Percentiles rank a stretch among this genome's conserved stretches.
Conservation (phyloP, 2,888 invertebrate species). For the Heteromyza rotundicornis region DNA sequence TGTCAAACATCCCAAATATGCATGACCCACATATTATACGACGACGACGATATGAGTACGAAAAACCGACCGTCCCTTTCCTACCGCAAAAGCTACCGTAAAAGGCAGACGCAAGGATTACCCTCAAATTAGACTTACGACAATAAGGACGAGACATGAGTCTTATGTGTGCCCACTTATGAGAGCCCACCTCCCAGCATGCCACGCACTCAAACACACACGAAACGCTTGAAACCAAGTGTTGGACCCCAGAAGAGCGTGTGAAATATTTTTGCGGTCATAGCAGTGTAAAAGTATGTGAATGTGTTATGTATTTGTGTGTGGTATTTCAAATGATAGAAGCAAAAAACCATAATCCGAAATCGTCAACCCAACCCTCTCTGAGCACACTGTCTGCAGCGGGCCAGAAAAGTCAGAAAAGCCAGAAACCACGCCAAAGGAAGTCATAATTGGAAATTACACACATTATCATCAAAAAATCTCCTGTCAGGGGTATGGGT, state of each 20-base stretch:
- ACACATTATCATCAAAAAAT: conserved; percentile 20
- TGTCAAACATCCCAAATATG: conserved; percentile 53
- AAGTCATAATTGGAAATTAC: conserved; percentile 28
- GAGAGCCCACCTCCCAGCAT: not conserved
- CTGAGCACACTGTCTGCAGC: not conserved
- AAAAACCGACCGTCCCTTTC: not conserved
- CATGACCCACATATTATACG: conserved; percentile 52
- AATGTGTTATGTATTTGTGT: not conserved
- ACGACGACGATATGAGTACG: conserved; percentile 3
- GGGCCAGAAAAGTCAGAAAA: not conserved
- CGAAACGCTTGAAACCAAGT: not conserved
- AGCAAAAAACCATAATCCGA: conserved; percentile 1
- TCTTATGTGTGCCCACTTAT: conserved; percentile 1
- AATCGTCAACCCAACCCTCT: not conserved
- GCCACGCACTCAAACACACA: not conserved
- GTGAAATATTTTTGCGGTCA: conserved; percentile 3
- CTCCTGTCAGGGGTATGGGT: not conserved
- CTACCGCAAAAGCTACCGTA: conserved; percentile 7
- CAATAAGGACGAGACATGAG: conserved; percentile 17
- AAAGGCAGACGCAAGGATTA: conserved; percentile 6
- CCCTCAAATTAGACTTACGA: conserved; percentile 11
- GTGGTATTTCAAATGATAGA: not conserved
- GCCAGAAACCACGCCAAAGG: conserved; percentile 9
- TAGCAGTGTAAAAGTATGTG: not conserved
- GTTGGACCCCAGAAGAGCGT: not conserved